Conservation (phyloP, 2,888 invertebrate species). For the Polydrusus cervinus region DNA sequence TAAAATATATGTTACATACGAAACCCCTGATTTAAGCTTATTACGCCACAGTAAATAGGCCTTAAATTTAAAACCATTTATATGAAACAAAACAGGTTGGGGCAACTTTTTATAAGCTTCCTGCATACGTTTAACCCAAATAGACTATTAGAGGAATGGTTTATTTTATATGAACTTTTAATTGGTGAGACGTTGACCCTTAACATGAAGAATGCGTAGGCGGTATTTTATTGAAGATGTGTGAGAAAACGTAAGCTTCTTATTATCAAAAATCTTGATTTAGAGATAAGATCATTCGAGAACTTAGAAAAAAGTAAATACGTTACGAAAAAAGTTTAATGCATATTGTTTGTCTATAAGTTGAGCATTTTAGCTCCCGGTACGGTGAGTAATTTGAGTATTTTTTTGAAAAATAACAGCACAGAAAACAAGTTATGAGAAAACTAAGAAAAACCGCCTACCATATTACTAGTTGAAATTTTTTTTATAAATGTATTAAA, state of each 20-base stretch:
- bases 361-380: not conserved
- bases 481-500: no score
- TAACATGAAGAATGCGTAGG: conserved; percentile 35
- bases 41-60: not conserved
- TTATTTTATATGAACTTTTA: conserved; percentile 47
- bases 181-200: conserved; percentile 43
- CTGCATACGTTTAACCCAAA: conserved; percentile 41
- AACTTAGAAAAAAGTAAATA: conserved; percentile 10
- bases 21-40: not conserved
- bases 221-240: conserved; percentile 25
- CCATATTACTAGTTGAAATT: no score
- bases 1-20: not conserved
- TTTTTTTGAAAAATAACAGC: no score
- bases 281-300: conserved; percentile 45
- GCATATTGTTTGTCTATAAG: not conserved
- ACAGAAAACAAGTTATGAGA: no score
- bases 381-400: no score
- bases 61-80: conserved; percentile 13
- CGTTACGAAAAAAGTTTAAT: not conserved
- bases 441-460: no score
- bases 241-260: conserved; percentile 45
- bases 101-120: conserved; percentile 20
- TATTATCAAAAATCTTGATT: conserved; percentile 48
- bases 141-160: conserved; percentile 35
- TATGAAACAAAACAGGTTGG: conserved; percentile 10